phyloP scores from a whole-genome alignment of 2,113 vertebrate species.

The Galemys pyrenaicus region DNA sequence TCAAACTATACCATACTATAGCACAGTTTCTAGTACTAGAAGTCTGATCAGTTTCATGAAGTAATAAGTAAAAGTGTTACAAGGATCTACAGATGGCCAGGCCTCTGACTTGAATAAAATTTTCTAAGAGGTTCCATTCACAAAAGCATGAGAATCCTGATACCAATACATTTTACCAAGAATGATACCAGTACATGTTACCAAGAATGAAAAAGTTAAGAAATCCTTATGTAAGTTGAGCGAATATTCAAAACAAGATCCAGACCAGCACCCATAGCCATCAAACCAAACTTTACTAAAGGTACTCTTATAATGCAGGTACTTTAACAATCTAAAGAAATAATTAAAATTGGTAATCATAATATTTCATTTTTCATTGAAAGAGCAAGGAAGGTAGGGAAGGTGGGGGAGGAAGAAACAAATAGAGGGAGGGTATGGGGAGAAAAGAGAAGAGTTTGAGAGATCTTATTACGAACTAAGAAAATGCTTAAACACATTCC shows the following conservation, averaged over 20 bases:
- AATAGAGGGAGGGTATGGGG: fast-evolving
- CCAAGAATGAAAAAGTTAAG: background rate
- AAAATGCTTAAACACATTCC: background rate
- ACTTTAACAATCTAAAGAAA: background rate
- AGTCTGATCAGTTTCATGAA: background rate
- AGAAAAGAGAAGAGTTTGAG: background rate
- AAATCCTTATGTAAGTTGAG: background rate
- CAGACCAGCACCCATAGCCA: fast-evolving
- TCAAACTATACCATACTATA: too few relatives aligned
- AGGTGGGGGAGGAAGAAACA: too few relatives aligned
- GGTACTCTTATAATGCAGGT: background rate
- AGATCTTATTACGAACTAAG: background rate
- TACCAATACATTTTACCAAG: background rate
- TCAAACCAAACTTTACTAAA: background rate
- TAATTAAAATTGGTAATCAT: background rate
- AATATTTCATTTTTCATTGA: background rate
- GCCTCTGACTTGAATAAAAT: background rate
- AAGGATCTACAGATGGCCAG: background rate
- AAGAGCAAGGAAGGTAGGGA: background rate
- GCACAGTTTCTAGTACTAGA: background rate
- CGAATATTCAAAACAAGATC: background rate
- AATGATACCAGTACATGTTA: background rate
- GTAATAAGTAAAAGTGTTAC: background rate
- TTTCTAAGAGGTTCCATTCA: background rate
- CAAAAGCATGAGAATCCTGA: background rate